Base-by-base conservation (phyloP, 2,888 invertebrate genomes). In the Heliconius ismenius region DNA sequence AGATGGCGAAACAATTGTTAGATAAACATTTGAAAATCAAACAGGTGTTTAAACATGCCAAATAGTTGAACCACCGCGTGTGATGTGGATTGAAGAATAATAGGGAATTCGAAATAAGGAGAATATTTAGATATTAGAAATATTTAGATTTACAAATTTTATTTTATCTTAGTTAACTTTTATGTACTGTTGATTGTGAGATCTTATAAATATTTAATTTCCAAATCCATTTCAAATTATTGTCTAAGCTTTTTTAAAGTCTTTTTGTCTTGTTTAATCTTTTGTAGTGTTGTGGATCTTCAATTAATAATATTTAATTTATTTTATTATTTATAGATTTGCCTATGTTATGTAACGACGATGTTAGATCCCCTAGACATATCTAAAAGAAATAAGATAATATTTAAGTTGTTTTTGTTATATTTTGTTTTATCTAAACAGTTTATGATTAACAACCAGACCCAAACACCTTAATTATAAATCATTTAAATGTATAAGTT, bases 21-120 rank as follows among this genome's bases (percentile, higher is more conserved):
- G 85, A 85, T 84, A 81, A 84, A 83, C 84, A 81, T 86, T 89
- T 85, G 85, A 85, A 86, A 83, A 78, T 79, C 70, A 64, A 78
- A 82, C 89, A 90, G 83, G 82, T 89, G 88, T 86, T 81, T 81
- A 87, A 89, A 88, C 83, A 84, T 79, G 65, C 74, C 78, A 80
- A 78, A 76, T 81, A 82, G 79, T 18, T 58, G 75, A 65, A 62
- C 81, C 79, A 81, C 82, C 24, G 72, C 60, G 72, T 73, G 72
- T 39, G 67, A 67, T 18, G 67, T 43, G 3, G 9, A 21, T 49
- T 49, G 21, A 7, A 49, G 49, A 43, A 67, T 67, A 24, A 67
- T 67, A 13, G 39, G 7, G 32, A 32, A 21, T 11, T 15, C 15
- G 11, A 13, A n/a, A 32, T 21, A 0, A 58, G 58, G 24, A 13